Percentiles rank a stretch among this genome's conserved stretches.
Conservation (phyloP, 2,113 vertebrate species). For the Numenius arquata region DNA sequence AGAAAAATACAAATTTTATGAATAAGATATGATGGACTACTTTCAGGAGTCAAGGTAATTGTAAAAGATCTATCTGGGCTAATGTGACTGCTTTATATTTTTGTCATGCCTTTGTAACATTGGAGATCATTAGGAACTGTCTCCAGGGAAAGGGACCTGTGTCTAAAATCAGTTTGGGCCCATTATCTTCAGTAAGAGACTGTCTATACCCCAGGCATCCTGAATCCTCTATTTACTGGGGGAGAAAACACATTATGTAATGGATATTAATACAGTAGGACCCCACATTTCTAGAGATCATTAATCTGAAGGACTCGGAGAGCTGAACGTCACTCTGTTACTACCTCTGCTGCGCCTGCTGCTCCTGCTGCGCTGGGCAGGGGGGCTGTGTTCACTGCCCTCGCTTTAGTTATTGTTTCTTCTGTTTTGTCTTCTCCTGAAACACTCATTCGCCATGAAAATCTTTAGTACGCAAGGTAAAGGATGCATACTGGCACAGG, state of each 20-base stretch:
- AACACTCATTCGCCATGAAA: not conserved
- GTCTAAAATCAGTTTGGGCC: constrained; percentile 62
- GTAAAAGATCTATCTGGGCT: constrained; percentile 34
- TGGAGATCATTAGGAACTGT: constrained; percentile 51
- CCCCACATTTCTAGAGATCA: constrained; percentile 55
- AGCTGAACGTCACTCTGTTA: not conserved
- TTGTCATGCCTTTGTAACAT: constrained; percentile 56
- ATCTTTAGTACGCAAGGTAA: not conserved
- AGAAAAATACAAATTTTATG: constrained; percentile 19
- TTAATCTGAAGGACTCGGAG: constrained; percentile 42
- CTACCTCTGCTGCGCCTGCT: constrained; percentile 42
- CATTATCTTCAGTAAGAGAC: constrained; percentile 49
- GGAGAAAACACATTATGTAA: constrained; percentile 38
- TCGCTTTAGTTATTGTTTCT: not conserved
- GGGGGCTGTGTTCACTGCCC: not conserved
- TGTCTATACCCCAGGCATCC: constrained; percentile 57
- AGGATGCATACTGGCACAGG: not conserved
- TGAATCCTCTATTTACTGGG: constrained; percentile 34
- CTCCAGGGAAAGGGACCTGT: constrained; percentile 53
- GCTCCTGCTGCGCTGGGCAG: not conserved
- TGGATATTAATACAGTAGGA: constrained; percentile 55
- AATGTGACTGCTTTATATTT: constrained; percentile 47
- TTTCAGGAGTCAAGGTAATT: constrained; percentile 42
- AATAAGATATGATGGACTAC: not conserved
- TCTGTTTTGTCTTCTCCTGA: constrained; percentile 6